Base-by-base conservation (phyloP, 2,888 invertebrate genomes). In the Tetrapedia diversipes region DNA sequence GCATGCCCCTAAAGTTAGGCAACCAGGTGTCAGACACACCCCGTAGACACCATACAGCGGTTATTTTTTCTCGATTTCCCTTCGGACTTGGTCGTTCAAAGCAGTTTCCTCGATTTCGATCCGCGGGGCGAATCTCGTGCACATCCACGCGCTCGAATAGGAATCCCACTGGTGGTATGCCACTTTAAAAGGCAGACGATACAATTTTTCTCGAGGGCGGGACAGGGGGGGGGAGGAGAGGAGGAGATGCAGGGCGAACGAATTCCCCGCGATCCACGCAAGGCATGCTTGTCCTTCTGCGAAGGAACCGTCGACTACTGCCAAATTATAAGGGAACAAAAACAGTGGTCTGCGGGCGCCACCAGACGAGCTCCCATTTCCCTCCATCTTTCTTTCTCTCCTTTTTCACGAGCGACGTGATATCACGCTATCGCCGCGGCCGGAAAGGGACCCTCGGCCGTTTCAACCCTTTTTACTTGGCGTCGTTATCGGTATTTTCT, bases 321-420 rank as follows among this genome's bases (percentile, higher is more conserved):
- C 78, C 79, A 73, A 79, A 79, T 79, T 78, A 65, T 68, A 72
- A 66, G 43, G 54, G 59, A 59, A 68, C 67, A 80, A 80, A 80
- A 80, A 80, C 75, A 66, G 65, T 75, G 65, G 80, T 80, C 79
- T 66, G 68, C 79, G 75, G 80, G 79, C 79, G 80, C 80, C 80
- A 79, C 79, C 79, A 80, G 80, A 79, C 71, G 66, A 66, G 61
- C 45, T 41, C 34, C 63, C 27, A 22, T 57, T 61, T 60, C 45
- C 51, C 37, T 27, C 22, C 49, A n/a, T 49, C 24, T 61, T 56
- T 54, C 61, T 41, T 53, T n/a, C 49, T 49, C 19, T 41, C 64
- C n/a, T 72, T 49, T 77, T 54, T 34, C 41, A 19, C 60, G 41
- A 65, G 41, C n/a, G 51, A 57, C 69, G 45, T 29, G 70, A 70